Evolutionary conservation across 2,113 vertebrate genomes (phyloP).

Genomic region (Pseudois nayaur): DNA sequence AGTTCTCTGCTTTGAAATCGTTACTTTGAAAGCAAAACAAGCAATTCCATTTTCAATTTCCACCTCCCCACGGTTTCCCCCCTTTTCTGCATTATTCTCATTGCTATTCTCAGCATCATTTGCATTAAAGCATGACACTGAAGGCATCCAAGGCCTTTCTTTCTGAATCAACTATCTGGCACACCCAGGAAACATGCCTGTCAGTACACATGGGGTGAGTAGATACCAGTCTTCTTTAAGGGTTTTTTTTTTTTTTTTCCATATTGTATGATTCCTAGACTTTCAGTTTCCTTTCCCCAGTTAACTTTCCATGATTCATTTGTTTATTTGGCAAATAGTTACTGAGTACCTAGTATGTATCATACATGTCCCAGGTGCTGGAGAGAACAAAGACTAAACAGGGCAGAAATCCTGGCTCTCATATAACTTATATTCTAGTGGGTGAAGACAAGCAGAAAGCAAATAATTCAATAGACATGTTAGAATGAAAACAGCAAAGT

Average conservation of each 20-base stretch:
- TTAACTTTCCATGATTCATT: neutral
- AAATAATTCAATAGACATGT: neutral
- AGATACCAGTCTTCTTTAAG: neutral
- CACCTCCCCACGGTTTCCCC: neutral
- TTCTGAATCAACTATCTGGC: neutral
- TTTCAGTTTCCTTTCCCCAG: neutral
- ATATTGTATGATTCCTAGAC: neutral
- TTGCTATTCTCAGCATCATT: neutral
- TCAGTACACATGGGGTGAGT: neutral
- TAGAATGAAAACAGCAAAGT: neutral
- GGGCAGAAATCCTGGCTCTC: neutral
- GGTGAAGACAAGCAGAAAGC: neutral
- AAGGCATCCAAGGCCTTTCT: neutral
- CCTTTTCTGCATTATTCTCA: neutral
- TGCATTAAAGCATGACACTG: neutral
- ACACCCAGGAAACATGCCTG: neutral
- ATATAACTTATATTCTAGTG: neutral
- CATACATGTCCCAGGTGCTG: neutral
- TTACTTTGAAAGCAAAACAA: conserved; percentile 31
- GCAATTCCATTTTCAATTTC: conserved; percentile 13
- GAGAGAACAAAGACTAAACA: neutral
- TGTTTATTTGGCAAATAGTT: neutral
- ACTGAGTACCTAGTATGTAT: neutral
- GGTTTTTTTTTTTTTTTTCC: neutral
- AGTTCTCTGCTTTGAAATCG: conserved; percentile 46